Percentiles rank a stretch among this genome's conserved stretches.
phyloP scores from a whole-genome alignment of 2,797 vertebrate genomes.

The Chanos chanos region DNA sequence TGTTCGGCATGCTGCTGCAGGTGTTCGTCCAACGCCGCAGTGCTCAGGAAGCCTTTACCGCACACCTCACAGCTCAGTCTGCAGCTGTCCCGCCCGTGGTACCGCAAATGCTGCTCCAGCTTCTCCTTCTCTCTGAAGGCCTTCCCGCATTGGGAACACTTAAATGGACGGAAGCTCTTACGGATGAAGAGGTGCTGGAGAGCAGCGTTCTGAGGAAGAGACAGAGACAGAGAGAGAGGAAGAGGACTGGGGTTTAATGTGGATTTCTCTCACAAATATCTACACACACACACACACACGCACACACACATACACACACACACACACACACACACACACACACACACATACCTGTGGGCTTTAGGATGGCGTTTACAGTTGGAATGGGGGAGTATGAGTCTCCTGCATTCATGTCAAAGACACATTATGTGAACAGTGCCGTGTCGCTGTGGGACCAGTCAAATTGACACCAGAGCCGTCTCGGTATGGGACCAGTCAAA shows the following conservation, averaged over 20 bases:
- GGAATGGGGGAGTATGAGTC: too few species aligned
- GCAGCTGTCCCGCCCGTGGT: conserved; percentile 89
- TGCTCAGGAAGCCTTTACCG: conserved; percentile 90
- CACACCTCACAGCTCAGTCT: conserved; percentile 90
- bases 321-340: too few species aligned
- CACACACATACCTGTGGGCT: too few species aligned
- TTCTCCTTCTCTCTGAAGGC: conserved; percentile 96
- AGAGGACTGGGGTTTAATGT: neutral
- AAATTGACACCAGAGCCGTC: too few species aligned
- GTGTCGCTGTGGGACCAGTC: too few species aligned
- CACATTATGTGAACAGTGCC: too few species aligned
- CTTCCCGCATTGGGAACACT: conserved; percentile 94
- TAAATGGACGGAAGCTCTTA: conserved; percentile 94
- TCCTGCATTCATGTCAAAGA: too few species aligned
- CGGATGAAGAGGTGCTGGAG: conserved; percentile 96
- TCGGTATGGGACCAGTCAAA: too few species aligned
- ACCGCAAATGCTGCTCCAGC: conserved; percentile 90
- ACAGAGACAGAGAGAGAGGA: conserved; percentile 1
- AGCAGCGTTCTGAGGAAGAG: conserved; percentile 84
- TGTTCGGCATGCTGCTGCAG: conserved; percentile 90
- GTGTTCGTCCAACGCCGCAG: conserved; percentile 85
- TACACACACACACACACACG: neutral
- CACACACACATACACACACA: neutral
- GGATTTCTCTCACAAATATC: too few species aligned
- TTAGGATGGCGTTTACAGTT: too few species aligned